Percentiles rank a stretch among this genome's conserved stretches.
These are phyloP conservation scores for Pocota personata DNA, from an alignment of 2,888 invertebrate species.

Conservation along the genomic window DNA sequence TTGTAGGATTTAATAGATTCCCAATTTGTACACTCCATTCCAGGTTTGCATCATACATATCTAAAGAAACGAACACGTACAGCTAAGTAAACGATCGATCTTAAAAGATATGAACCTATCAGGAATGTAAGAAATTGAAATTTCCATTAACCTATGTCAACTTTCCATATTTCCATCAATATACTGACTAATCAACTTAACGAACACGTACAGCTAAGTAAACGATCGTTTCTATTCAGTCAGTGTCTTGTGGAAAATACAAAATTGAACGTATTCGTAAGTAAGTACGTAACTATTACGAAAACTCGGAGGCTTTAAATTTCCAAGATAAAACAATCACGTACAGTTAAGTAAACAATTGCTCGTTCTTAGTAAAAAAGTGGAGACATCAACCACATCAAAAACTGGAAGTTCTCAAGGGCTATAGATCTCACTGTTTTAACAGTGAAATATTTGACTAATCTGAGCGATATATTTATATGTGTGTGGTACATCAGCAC, in stretches of 20 bases:
- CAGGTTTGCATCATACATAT: too few species aligned
- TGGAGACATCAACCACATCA: neutral
- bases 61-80: neutral
- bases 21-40: too few species aligned
- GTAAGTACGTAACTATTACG: neutral
- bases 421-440: neutral
- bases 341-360: constrained; percentile 7
- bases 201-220: constrained; percentile 11
- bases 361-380: neutral
- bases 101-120: neutral
- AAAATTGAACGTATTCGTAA: neutral
- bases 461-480: too few species aligned
- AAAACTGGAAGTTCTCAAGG: neutral
- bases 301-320: neutral
- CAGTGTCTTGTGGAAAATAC: neutral
- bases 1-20: too few species aligned
- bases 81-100: constrained; percentile 16
- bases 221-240: neutral
- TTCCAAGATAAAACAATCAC: neutral
- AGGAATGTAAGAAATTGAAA: neutral
- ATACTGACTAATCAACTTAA: neutral
- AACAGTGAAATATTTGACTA: too few species aligned
- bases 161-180: neutral
- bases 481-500: too few species aligned
- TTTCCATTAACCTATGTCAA: neutral